Evolutionary conservation across 2,797 vertebrate species (phyloP).

Genomic region (Cephalopachus bancanus): DNA sequence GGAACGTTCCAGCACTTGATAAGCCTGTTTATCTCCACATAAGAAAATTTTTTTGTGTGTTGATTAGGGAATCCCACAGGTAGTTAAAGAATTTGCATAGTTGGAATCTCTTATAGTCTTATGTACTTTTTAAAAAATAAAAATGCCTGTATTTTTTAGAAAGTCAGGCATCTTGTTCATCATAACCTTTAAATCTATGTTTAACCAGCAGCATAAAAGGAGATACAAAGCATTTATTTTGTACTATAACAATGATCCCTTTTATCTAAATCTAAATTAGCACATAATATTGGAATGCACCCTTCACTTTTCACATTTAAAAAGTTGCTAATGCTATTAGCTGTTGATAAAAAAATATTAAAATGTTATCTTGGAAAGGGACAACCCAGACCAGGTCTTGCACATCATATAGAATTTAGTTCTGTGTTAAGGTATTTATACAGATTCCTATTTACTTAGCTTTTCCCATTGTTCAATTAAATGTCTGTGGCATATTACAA

Average conservation of each 20-base stretch:
- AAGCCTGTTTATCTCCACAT: not conserved
- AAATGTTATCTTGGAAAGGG: slow-evolving; percentile 25
- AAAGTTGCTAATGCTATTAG: slow-evolving; percentile 31
- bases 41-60: slow-evolving; percentile 41
- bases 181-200: slow-evolving; percentile 1
- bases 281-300: not conserved
- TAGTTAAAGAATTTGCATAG: slow-evolving; percentile 47
- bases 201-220: slow-evolving; percentile 36
- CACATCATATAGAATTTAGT: not conserved
- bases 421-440: not conserved
- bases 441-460: not conserved
- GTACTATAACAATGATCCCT: not conserved
- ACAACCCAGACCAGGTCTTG: not conserved
- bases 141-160: not conserved
- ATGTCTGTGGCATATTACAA: not conserved
- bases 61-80: not conserved
- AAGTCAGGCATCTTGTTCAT: not conserved
- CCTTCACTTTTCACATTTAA: slow-evolving; percentile 1
- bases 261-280: slow-evolving; percentile 52
- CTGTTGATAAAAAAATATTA: not conserved
- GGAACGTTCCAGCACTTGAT: slow-evolving; percentile 15
- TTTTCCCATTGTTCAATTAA: not conserved
- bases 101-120: slow-evolving; percentile 8
- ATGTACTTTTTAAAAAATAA: not conserved
- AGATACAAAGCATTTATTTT: not conserved